phyloP scores from a whole-genome alignment of 2,113 vertebrate genomes.

The Bufo bufo region DNA sequence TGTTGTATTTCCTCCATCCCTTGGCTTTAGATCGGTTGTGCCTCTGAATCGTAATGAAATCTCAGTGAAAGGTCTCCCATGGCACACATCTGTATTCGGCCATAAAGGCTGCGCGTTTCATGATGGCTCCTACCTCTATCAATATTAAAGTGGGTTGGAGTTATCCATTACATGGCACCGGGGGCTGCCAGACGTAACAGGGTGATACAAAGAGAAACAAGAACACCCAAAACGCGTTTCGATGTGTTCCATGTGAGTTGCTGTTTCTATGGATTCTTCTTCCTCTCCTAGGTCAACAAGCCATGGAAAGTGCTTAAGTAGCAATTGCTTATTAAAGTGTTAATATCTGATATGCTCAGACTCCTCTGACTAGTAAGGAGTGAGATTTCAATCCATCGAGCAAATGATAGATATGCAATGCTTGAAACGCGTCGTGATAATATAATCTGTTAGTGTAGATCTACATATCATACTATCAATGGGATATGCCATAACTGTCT shows the following conservation, averaged over 20 bases:
- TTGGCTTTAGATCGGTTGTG: neutral
- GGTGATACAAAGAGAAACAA: neutral
- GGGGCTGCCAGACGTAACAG: neutral
- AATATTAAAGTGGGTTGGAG: neutral
- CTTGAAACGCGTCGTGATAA: neutral
- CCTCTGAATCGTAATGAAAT: conserved; percentile 14
- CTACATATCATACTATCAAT: too few relatives aligned
- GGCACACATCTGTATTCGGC: conserved; percentile 20
- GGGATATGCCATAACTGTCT: too few relatives aligned
- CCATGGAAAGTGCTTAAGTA: neutral
- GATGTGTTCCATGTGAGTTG: neutral
- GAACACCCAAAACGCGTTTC: neutral
- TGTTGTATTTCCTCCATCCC: conserved; percentile 44
- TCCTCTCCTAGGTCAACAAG: neutral
- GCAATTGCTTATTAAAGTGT: neutral
- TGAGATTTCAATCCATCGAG: neutral
- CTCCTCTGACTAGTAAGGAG: neutral
- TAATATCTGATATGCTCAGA: neutral
- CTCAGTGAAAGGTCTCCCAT: neutral
- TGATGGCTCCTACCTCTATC: neutral
- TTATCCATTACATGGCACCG: neutral
- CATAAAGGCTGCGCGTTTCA: conserved; percentile 10
- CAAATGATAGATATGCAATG: neutral
- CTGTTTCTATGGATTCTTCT: neutral
- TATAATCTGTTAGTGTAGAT: too few relatives aligned